Base-by-base conservation (phyloP, 53 echinoderm and acorn worm genomes). In the Paelopatides confundens region DNA sequence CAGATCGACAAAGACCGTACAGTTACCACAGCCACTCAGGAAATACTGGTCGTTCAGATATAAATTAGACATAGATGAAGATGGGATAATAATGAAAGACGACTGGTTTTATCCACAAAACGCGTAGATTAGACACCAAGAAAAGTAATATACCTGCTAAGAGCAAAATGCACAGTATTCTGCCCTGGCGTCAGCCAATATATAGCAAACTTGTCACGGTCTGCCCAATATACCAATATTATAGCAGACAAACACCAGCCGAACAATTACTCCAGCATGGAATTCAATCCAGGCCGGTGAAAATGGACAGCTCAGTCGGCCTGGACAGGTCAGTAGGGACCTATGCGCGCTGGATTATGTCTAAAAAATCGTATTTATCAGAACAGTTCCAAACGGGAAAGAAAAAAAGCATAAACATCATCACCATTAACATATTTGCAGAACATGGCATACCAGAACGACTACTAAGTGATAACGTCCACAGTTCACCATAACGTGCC, bases 391-490 rank as follows among this genome's bases (percentile, higher is more conserved):
- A 13, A 53, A 17, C 7, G 82, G 82, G 2, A 82, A 39, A 52
- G 66, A 66, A 21, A 81, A n/a, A 69, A 5, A 94, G 92, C 38
- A 21, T 36, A 2, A 81, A 89, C 15, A 71, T 94, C 15, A 90
- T 93, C 31, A 32, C 81, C 3, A 78, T 89, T 38, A 69, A 79
- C 30, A 66, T 89, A 18, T 93, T 96, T 50, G 36, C 87, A 28
- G 88, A 96, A 77, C 87, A 92, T 32, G 92, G 90, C 3, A 79
- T 96, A 21, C 92, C 93, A 2, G 76, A 89, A 43, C 87, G 85
- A 48, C 51, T 95, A 0, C 53, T 93, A 11, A 85, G 86, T 31
- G 91, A 91, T 78, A 93, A 95, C 65, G 95, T 88, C n/a, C 46
- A 54, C n/a, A 76, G 27, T 95, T 95, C 71, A 91, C 89, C n/a